Percentiles rank a stretch among this genome's conserved stretches.
phyloP scores from a whole-genome alignment of 2,113 vertebrate species.

The Dipodomys stephensi region DNA sequence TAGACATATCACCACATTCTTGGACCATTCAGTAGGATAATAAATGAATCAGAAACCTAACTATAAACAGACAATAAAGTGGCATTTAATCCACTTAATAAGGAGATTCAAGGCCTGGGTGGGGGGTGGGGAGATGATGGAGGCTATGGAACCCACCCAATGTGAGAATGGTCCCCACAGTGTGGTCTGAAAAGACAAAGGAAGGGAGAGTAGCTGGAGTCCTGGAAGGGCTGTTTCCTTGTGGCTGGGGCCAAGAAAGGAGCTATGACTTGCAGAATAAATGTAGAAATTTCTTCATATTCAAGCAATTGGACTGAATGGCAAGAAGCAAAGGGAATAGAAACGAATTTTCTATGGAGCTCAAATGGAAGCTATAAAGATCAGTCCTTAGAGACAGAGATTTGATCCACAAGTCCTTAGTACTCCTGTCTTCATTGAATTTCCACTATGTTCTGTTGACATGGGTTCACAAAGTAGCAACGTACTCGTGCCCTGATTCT shows the following conservation, averaged over 20 bases:
- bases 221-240: neutral
- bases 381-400: neutral
- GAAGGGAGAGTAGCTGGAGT: neutral
- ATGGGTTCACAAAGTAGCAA: neutral
- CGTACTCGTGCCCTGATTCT: neutral
- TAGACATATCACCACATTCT: neutral
- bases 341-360: neutral
- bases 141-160: no score
- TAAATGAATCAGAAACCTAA: neutral
- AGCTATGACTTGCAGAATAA: neutral
- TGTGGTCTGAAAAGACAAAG: neutral
- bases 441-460: neutral
- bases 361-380: neutral
- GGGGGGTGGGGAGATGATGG: neutral
- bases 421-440: neutral
- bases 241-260: neutral
- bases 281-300: fast-evolving
- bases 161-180: neutral
- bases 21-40: neutral
- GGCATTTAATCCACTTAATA: neutral
- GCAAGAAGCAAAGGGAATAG: neutral
- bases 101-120: neutral
- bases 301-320: neutral
- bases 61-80: neutral
- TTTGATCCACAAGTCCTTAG: neutral